Conservation (phyloP, 2,113 vertebrate genomes). For the Notothenia coriiceps region DNA sequence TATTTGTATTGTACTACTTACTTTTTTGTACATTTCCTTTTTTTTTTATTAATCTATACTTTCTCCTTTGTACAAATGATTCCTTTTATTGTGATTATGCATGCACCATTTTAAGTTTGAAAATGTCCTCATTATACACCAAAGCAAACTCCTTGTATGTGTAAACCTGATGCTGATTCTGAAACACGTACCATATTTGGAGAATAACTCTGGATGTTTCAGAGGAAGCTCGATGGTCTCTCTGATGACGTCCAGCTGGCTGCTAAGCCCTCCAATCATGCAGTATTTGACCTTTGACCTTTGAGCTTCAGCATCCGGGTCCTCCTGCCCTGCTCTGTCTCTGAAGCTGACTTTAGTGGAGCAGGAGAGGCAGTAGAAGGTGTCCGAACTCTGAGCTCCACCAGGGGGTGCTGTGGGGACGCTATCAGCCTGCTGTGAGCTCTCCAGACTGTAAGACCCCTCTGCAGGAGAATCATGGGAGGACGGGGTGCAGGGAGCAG, state of each 20-base stretch:
- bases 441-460: slow-evolving; percentile 8
- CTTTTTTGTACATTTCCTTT: not conserved
- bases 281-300: slow-evolving; percentile 88
- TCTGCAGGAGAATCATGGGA: slow-evolving; percentile 50
- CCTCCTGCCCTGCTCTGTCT: slow-evolving; percentile 10
- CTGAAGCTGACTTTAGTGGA: slow-evolving; percentile 85
- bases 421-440: slow-evolving; percentile 20
- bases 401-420: slow-evolving; percentile 47
- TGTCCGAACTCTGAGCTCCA: slow-evolving; percentile 73
- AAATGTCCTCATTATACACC: no score
- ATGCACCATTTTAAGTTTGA: no score
- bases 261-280: slow-evolving; percentile 92
- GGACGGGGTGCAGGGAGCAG: slow-evolving; percentile 34
- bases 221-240: slow-evolving; percentile 94
- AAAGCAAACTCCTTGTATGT: no score
- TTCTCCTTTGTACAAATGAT: no score
- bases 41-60: not conserved
- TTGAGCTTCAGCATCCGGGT: slow-evolving; percentile 43
- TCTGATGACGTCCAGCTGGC: slow-evolving; percentile 90
- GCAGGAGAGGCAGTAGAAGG: slow-evolving; percentile 89
- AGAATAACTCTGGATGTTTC: slow-evolving; percentile 92
- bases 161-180: not conserved
- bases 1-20: no score
- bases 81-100: no score
- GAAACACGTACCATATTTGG: slow-evolving; percentile 85